Evolutionary conservation across 1,140 invertebrate species (phyloP), one percentile per base, ranked within the genome.

Genomic region (Dolichoris vasculosae): DNA sequence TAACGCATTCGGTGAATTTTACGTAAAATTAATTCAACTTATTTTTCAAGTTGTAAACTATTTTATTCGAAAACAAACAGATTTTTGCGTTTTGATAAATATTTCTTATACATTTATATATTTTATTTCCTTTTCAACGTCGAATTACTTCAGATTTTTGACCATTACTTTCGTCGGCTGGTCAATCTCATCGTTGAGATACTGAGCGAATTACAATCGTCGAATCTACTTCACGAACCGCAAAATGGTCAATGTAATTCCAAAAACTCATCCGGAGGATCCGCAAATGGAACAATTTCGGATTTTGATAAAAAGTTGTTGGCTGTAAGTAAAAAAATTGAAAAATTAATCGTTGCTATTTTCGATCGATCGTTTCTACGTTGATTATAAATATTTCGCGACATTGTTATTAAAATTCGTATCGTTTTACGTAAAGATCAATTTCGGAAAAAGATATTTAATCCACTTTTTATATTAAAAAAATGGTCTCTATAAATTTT

Each of bases 91-190:
- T 59, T 26, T 59, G n/a, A n/a, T n/a, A n/a, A n/a, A n/a, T n/a
- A n/a, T n/a, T n/a, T n/a, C n/a, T n/a, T 51, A 67, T 26, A 67
- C 55, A 32, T 38, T 2, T n/a, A 15, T 20, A 38, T 51, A 26
- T 40, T 67, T 63, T 11, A 15, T 38, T 64, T 69, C 4, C 0
- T 38, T 20, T 69, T 6, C 13, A 38, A 13, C 32, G 3, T 69
- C 8, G 13, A 30, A 69, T 73, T 82, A 2, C 48, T 76, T 15
- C 30, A 86, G 85, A 86, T 83, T 38, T 86, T 82, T 38, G n/a
- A 83, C 38, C 81, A 83, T 26, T 86, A 86, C n/a, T 87, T 85
- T 76, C 79, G 64, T 3, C 84, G 84, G 13, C 67, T 85, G 1
- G 38, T 86, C 9, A 30, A 79, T 38, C 81, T 85, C 8, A 82